Base-by-base conservation (phyloP, 2,113 vertebrate species). In the Centrocercus urophasianus region DNA sequence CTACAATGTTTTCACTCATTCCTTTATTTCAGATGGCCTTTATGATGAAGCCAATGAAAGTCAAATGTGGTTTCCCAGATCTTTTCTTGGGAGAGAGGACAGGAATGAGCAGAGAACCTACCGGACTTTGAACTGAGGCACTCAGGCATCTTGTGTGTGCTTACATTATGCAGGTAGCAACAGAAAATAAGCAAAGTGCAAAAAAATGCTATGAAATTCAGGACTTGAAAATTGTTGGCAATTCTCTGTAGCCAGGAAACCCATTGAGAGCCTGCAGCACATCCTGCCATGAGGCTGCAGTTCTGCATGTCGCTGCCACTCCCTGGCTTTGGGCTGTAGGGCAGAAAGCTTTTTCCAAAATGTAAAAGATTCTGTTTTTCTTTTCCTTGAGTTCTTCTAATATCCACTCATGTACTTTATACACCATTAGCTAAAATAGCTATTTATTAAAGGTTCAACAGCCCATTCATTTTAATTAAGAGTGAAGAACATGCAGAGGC, bases 391-490 rank as follows among this genome's bases (percentile, higher is more conserved):
- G 32, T 45, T 83, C 88, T 47, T 61, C 42, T 87, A 90, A 60
- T 81, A 78, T 72, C 48, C 30, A 72, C 27, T 89, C 54, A 64
- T 2, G 66, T 42, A 64, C 20, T 79, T 85, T 6, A 72, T 59
- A 82, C 22, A 73, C 40, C 59, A 36, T 71, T 91, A 18, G 40
- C 42, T 43, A 94, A 88, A 84, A 10, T 32, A 54, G 17, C 40
- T 84, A 57, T 81, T 83, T 86, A 70, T 80, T 83, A 71, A 91
- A 76, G 14, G 63, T 95, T 86, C 48, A 54, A 38, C 22, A 8
- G 36, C 43, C 40, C 40, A 40, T 84, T 94, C 30, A 65, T 78
- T 95, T 95, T 64, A 90, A 95, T 91, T 93, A 72, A 71, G 72
- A 69, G 36, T 24, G 48, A 88, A 72, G 73, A 90, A 77, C 42